phyloP scores from a whole-genome alignment of 2,113 vertebrate genomes.

The Pseudolaguvia tuberculata region DNA sequence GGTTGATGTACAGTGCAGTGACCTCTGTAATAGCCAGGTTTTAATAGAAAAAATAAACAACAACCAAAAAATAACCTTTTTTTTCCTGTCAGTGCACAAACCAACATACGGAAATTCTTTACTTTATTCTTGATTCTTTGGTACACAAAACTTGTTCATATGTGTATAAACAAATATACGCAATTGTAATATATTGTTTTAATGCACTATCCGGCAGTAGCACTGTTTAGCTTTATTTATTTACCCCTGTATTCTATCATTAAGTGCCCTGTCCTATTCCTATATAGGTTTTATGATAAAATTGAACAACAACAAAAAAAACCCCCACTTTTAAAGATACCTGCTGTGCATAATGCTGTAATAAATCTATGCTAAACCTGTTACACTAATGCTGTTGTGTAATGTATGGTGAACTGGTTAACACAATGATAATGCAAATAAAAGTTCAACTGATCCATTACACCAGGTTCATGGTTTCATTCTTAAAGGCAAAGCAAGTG shows the following conservation, averaged over 20 bases:
- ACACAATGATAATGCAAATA: constrained; percentile 75
- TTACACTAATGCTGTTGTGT: constrained; percentile 75
- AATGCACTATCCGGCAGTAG: constrained; percentile 35
- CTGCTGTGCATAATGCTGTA: constrained; percentile 62
- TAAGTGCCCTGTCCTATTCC: not conserved
- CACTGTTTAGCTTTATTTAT: constrained; percentile 30
- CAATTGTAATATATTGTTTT: constrained; percentile 36
- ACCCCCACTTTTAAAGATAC: constrained; percentile 40
- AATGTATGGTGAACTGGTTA: constrained; percentile 77
- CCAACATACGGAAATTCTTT: not conserved
- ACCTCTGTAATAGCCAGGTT: not conserved
- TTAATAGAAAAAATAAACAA: not conserved
- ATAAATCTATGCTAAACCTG: constrained; percentile 69
- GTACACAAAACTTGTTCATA: constrained; percentile 36
- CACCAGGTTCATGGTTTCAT: constrained; percentile 14
- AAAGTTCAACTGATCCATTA: constrained; percentile 71
- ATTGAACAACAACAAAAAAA: constrained; percentile 44
- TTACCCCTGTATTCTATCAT: constrained; percentile 1
- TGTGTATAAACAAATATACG: constrained; percentile 37
- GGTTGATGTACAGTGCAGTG: not conserved
- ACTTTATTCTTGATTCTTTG: constrained; percentile 2
- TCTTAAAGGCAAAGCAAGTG: too few relatives aligned
- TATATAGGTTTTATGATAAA: constrained; percentile 30
- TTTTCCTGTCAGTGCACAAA: not conserved
- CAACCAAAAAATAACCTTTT: not conserved